Evolutionary conservation across 1,140 invertebrate species (phyloP).

Genomic region (Acyrthosiphon pisum): DNA sequence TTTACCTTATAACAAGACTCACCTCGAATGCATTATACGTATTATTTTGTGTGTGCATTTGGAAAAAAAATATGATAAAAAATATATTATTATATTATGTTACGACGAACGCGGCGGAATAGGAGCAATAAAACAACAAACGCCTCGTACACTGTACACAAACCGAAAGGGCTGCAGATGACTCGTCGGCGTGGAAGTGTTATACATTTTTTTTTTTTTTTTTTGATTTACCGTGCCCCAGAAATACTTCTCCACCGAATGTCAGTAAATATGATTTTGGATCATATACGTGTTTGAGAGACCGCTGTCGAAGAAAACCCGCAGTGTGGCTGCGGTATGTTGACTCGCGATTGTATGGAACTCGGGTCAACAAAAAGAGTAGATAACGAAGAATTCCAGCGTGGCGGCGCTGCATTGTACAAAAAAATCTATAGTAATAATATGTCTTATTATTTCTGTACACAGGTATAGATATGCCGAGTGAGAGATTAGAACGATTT

Average conservation of each 20-base stretch:
- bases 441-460: background rate
- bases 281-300: background rate
- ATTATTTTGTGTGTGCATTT: background rate
- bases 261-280: background rate
- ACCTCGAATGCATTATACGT: background rate
- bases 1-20: background rate
- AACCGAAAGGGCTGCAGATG: background rate
- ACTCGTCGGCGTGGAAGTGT: background rate
- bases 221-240: background rate
- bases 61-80: background rate
- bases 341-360: background rate
- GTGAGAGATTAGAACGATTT: background rate
- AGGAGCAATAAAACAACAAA: background rate
- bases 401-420: background rate
- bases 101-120: background rate
- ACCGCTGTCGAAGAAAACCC: background rate
- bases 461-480: background rate
- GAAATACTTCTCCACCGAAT: background rate
- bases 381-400: slow-evolving; percentile 29
- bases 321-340: background rate
- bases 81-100: background rate
- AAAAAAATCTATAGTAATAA: background rate
- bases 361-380: slow-evolving; percentile 24
- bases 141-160: background rate
- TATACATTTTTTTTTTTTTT: background rate